phyloP scores from a whole-genome alignment of 2,113 vertebrate species.

The Budorcas taxicolor region DNA sequence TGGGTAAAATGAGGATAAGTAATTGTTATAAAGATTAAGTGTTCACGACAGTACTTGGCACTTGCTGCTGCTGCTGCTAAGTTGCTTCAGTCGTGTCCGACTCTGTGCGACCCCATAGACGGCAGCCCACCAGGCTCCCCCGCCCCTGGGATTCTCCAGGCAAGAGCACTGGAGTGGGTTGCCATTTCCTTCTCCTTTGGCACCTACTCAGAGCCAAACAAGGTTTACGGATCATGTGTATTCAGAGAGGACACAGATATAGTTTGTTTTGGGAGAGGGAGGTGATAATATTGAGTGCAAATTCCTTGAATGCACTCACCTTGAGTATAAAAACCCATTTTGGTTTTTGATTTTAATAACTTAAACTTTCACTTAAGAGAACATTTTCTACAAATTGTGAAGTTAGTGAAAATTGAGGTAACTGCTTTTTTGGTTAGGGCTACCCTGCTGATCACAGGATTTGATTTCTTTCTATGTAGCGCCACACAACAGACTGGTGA shows the following conservation, averaged over 20 bases:
- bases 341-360: background rate
- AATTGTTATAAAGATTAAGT: background rate
- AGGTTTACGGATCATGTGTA: background rate
- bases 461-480: background rate
- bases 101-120: too few species aligned
- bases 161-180: too few species aligned
- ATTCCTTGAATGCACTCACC: background rate
- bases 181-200: background rate
- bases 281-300: background rate
- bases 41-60: background rate
- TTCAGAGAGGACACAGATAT: background rate
- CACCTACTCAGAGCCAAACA: background rate
- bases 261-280: background rate
- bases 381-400: background rate
- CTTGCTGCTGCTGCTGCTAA: too few species aligned
- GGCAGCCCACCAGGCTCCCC: too few species aligned
- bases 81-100: too few species aligned
- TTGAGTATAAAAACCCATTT: background rate
- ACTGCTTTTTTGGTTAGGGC: background rate
- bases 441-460: background rate
- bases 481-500: background rate
- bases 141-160: too few species aligned
- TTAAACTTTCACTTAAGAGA: background rate
- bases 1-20: background rate
- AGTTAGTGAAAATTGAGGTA: background rate